Percentiles rank a stretch among this genome's conserved stretches.
phyloP scores from a whole-genome alignment of 2,113 vertebrate species.

The Butorides virescens region DNA sequence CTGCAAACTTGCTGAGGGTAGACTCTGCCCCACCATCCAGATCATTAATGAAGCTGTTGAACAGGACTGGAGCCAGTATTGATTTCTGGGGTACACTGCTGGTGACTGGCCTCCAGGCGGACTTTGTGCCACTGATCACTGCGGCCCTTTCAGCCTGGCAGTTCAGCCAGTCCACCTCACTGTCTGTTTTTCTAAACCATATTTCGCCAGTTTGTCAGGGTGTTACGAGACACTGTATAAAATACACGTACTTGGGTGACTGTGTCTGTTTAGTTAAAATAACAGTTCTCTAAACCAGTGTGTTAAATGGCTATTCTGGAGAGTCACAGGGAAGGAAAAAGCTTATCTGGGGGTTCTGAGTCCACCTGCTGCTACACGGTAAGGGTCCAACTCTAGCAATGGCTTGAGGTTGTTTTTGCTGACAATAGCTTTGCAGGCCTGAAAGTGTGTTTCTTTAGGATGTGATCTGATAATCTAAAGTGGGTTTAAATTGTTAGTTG shows the following conservation, averaged over 20 bases:
- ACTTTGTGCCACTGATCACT: not conserved
- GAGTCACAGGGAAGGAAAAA: not conserved
- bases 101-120: not conserved
- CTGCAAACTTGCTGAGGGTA: not conserved
- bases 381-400: not conserved
- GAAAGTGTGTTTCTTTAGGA: not conserved
- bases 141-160: not conserved
- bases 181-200: not conserved
- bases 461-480: not conserved
- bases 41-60: not conserved
- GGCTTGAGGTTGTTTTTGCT: not conserved
- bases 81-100: not conserved
- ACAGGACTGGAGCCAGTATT: not conserved
- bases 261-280: not conserved
- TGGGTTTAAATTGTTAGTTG: slow-evolving; percentile 36
- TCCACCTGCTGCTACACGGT: not conserved
- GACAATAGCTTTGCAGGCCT: not conserved
- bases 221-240: not conserved
- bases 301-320: not conserved
- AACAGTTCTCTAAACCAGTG: not conserved
- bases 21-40: no score
- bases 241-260: not conserved
- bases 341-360: not conserved
- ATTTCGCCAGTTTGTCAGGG: not conserved
- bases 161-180: not conserved